Base-by-base conservation (phyloP, 2,797 vertebrate genomes). In the Lagocephalus sceleratus region DNA sequence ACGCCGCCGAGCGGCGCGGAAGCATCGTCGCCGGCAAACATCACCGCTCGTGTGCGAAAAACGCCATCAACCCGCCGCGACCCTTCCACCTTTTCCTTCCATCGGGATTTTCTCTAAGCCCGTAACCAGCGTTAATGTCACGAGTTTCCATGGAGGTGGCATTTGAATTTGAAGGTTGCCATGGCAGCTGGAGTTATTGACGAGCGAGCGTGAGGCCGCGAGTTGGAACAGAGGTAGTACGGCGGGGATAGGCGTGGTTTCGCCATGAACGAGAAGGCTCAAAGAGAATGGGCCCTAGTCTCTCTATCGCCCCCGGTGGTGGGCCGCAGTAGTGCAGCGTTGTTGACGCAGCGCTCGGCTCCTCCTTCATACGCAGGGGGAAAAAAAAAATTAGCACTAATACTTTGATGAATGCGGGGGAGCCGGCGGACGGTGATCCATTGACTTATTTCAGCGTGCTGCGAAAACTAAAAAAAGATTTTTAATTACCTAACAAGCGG, bases 51-150 rank as follows among this genome's bases (percentile, higher is more conserved):
- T n/a, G n/a, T n/a, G n/a, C n/a, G n/a, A n/a, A n/a, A n/a, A n/a
- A n/a, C n/a, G n/a, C n/a, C n/a, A n/a, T n/a, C n/a, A n/a, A n/a
- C n/a, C n/a, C n/a, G n/a, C n/a, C n/a, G n/a, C n/a, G n/a, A n/a
- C n/a, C n/a, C n/a, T n/a, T n/a, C n/a, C n/a, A n/a, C n/a, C n/a
- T n/a, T n/a, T n/a, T n/a, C n/a, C n/a, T n/a, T n/a, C n/a, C n/a
- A n/a, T n/a, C n/a, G n/a, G 19, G 19, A 16, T 23, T 60, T 56
- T 35, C 56, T 55, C 32, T 47, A 50, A 48, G 66, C 26, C 6
- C 23, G 32, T 56, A 48, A 53, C 44, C 54, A 64, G 45, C 20
- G 50, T 54, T 20, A 57, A 71, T 64, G 45, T 57, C 46, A 66
- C n/a, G 45, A 25, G 23, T 66, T 68, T 66, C 47, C 32, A 49